Evolutionary conservation across 2,113 vertebrate genomes (phyloP), one percentile per base, ranked within the genome.

Genomic region (Percopsis transmontana): DNA sequence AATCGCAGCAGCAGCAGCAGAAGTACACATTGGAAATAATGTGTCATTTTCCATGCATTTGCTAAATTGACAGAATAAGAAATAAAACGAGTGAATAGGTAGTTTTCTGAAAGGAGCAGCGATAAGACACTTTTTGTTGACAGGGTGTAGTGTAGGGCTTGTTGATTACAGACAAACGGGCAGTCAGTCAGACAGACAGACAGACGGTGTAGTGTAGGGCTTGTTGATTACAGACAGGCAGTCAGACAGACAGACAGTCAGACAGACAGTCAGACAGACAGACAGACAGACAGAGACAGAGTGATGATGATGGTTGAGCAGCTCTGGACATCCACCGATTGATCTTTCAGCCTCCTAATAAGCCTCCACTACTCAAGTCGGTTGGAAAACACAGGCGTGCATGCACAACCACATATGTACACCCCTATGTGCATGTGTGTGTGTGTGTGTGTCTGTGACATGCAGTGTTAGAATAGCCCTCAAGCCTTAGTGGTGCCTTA

Each of bases 321-420:
- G 63, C 70, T 72, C 66, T 70, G 67, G 81, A 74, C 69, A 55
- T 67, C 42, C 70, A 59, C 64, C 61, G 54, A 67, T 74, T 63
- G 50, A 62, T 62, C 27, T 42, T 42, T 68, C 75, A 60, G 27
- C 56, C 65, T 70, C 47, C 40, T 66, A 66, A 70, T 62, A 60
- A 80, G 10, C 68, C 23, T 58, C 58, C 52, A 23, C 20, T 21
- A 53, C 51, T 9, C 5, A 7, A n/a, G 15, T 48, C 3, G 3
- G 15, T 19, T 48, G 47, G 47, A 48, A 19, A 48, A 18, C 20
- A 53, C 51, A 21, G 2, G 20, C 18, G 13, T 5, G 9, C 0
- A 20, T 2, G 20, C 51, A 53, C 24, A 61, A n/a, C 39, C 67
- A 72, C 16, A 24, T 15, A 53, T 52, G 21, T 13, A 68, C 38